Evolutionary conservation across 2,113 vertebrate species (phyloP).

Genomic region (Eidolon helvum): DNA sequence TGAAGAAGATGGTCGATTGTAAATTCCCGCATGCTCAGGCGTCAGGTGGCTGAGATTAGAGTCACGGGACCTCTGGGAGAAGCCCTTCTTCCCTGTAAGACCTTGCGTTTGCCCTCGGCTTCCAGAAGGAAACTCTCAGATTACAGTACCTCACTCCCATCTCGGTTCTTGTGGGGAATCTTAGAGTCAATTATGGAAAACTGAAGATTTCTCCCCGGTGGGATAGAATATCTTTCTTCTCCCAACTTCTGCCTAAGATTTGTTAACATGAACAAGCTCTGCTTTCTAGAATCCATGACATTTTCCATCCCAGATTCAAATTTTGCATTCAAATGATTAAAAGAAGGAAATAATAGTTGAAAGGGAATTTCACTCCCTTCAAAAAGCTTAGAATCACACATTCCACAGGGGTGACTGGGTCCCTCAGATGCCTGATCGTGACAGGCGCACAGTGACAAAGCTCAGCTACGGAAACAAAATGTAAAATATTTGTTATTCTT

Average conservation of each 20-base stretch:
- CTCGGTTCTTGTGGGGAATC: rapidly evolving
- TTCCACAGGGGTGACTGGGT: rapidly evolving
- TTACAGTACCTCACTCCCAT: rapidly evolving
- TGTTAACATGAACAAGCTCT: neutral
- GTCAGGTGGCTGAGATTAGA: rapidly evolving
- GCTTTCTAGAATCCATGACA: rapidly evolving
- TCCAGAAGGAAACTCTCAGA: neutral
- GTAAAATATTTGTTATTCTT: neutral
- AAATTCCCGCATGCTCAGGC: rapidly evolving
- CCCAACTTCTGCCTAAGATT: neutral
- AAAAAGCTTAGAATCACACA: neutral
- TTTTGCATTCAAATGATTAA: neutral
- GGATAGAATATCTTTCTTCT: neutral
- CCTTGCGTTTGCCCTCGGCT: rapidly evolving
- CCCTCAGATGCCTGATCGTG: rapidly evolving
- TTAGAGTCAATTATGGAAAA: neutral
- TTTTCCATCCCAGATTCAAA: neutral
- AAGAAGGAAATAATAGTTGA: neutral
- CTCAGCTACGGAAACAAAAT: too few relatives aligned
- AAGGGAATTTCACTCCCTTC: neutral
- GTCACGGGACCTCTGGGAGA: neutral
- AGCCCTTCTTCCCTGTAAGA: too few relatives aligned
- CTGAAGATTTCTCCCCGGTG: rapidly evolving
- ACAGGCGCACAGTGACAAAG: rapidly evolving
- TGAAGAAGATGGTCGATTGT: neutral